Conservation (phyloP, 2,113 vertebrate genomes). For the Poeciliopsis occidentalis region DNA sequence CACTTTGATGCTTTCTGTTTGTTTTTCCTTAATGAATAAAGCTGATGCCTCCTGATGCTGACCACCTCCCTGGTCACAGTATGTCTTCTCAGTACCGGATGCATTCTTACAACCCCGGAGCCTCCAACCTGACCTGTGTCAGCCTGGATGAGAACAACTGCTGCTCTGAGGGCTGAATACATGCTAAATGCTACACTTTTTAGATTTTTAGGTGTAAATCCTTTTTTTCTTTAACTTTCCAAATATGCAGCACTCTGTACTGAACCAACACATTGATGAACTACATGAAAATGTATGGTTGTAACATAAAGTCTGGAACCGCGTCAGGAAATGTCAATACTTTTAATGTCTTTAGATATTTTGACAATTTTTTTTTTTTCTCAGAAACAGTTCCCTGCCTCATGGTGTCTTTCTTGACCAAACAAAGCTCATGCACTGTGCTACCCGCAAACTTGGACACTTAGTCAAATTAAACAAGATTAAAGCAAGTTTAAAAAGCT, state of each 20-base stretch:
- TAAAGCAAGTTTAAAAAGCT: not conserved
- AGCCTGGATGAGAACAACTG: constrained; percentile 77
- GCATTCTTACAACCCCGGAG: constrained; percentile 90
- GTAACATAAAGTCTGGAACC: not conserved
- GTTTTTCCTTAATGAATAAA: constrained; percentile 10
- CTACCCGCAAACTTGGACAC: not conserved
- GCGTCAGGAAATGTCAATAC: not conserved
- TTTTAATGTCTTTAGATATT: not conserved
- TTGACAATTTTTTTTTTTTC: not conserved
- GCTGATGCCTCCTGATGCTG: constrained; percentile 86
- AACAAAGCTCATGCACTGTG: no score
- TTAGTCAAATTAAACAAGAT: not conserved
- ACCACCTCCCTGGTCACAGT: constrained; percentile 76
- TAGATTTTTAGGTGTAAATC: not conserved
- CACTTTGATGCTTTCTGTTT: not conserved
- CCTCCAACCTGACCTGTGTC: constrained; percentile 87
- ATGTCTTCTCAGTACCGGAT: constrained; percentile 89
- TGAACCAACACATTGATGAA: not conserved
- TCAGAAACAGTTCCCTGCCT: not conserved
- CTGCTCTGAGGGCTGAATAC: not conserved
- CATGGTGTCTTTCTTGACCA: no score
- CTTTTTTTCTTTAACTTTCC: not conserved
- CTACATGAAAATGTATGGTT: not conserved
- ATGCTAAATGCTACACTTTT: not conserved
- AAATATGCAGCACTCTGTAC: not conserved